phyloP scores from a whole-genome alignment of 2,113 vertebrate species.

The Chionomys nivalis region DNA sequence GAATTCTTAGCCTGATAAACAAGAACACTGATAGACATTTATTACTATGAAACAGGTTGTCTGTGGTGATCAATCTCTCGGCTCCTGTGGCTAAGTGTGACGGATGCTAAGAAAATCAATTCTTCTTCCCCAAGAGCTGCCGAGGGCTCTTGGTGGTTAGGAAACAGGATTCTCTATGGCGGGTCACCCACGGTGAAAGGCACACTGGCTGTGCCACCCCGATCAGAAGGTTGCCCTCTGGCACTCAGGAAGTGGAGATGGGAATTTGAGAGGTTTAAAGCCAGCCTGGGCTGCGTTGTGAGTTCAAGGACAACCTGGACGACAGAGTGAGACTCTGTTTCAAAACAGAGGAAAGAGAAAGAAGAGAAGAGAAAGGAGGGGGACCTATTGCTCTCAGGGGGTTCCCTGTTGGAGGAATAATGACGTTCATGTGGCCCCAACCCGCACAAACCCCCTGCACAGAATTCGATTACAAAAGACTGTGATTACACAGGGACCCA shows the following conservation, averaged over 20 bases:
- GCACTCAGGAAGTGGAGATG: background rate
- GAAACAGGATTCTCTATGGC: background rate
- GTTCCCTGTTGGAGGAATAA: background rate
- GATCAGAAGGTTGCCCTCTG: background rate
- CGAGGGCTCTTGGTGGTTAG: background rate
- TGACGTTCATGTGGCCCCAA: background rate
- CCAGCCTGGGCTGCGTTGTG: background rate
- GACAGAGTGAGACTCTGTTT: background rate
- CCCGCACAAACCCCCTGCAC: background rate
- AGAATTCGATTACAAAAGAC: background rate
- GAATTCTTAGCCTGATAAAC: background rate
- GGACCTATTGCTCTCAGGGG: background rate
- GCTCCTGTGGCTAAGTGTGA: background rate
- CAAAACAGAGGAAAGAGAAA: background rate
- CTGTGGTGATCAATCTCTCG: background rate
- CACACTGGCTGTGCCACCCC: fast-evolving
- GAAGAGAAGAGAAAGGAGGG: background rate
- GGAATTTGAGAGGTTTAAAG: background rate
- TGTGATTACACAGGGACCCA: slow-evolving; percentile 35
- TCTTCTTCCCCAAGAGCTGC: background rate
- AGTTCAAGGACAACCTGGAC: background rate
- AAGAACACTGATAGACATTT: background rate
- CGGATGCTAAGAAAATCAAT: background rate
- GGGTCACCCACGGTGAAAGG: fast-evolving
- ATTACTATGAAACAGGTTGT: background rate